phyloP scores from a whole-genome alignment of 2,113 vertebrate genomes.

The Ellobius talpinus region DNA sequence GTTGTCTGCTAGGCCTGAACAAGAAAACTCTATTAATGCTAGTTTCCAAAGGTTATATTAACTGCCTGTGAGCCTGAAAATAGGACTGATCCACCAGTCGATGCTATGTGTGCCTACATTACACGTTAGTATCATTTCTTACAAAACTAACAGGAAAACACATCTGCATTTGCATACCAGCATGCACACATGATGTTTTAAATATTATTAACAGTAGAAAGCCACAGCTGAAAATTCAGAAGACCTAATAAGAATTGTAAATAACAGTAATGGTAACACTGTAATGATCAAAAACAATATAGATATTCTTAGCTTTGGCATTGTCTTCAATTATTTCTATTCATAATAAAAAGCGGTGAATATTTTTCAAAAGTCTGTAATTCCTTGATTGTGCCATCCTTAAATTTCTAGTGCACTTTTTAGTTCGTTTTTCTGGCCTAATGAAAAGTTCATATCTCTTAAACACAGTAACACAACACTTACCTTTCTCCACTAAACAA shows the following conservation, averaged over 20 bases:
- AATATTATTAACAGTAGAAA: background rate
- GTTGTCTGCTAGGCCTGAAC: background rate
- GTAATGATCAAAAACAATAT: background rate
- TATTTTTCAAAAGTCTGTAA: background rate
- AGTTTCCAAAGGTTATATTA: conserved; percentile 28
- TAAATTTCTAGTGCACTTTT: background rate
- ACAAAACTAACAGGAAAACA: background rate
- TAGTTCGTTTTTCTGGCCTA: background rate
- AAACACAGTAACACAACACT: background rate
- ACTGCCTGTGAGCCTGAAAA: background rate
- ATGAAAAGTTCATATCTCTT: background rate
- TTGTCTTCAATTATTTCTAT: background rate
- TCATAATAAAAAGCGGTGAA: background rate
- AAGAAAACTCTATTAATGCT: background rate
- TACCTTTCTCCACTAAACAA: background rate
- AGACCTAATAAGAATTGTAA: background rate
- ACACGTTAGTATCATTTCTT: background rate
- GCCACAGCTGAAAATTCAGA: background rate
- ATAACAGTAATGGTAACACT: background rate
- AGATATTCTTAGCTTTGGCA: background rate
- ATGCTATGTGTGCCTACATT: background rate
- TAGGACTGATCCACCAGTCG: background rate
- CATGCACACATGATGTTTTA: background rate
- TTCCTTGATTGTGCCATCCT: background rate
- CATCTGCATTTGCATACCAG: background rate